Percentiles rank a stretch among this genome's conserved stretches.
Conservation (phyloP, 2,888 invertebrate species). For the Portevinia maculata region DNA sequence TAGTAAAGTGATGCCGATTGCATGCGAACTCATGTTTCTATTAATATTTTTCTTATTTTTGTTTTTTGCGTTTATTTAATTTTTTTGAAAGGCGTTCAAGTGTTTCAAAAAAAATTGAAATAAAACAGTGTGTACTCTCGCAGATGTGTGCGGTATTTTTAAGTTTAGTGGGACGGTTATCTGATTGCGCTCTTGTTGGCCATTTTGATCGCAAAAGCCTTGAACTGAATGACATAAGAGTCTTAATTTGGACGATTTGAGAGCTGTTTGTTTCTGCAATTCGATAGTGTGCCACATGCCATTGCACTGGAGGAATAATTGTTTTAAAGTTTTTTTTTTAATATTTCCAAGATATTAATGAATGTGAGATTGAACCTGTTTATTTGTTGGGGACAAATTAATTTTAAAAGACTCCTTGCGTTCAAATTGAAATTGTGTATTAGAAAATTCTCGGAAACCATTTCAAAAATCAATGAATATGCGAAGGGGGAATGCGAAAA, state of each 20-base stretch:
- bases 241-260: constrained; percentile 26
- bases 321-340: not conserved
- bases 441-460: no score
- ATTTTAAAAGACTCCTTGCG: no score
- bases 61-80: not conserved
- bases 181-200: constrained; percentile 39
- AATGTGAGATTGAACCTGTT: no score
- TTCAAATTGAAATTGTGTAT: no score
- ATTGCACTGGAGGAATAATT: not conserved
- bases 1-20: constrained; percentile 45
- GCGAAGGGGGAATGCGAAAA: no score
- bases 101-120: constrained; percentile 20
- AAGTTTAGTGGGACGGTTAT: constrained; percentile 44
- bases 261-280: constrained; percentile 10
- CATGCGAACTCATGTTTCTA: constrained; percentile 17
- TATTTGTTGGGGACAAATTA: no score
- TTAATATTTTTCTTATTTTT: constrained; percentile 4
- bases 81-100: constrained; percentile 32
- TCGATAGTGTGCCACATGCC: constrained; percentile 2
- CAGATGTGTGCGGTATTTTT: constrained; percentile 22
- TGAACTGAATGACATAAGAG: constrained; percentile 57
- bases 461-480: no score
- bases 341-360: no score
- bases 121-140: not conserved
- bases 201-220: constrained; percentile 18